Evolutionary conservation across 2,797 vertebrate species (phyloP).

Genomic region (Lindbergichthys nudifrons): DNA sequence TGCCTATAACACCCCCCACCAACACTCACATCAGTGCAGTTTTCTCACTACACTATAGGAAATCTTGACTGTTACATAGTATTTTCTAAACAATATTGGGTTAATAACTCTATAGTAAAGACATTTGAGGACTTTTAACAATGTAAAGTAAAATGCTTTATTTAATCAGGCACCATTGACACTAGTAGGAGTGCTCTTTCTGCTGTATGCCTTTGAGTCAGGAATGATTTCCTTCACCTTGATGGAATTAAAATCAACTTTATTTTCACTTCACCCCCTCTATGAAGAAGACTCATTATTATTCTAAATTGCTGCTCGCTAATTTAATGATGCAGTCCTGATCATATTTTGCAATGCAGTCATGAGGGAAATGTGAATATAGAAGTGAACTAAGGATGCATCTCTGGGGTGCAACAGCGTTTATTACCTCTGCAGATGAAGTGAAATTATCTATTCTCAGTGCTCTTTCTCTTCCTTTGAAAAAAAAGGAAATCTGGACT

Average conservation of each 20-base stretch:
- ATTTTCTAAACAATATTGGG: too few relatives aligned
- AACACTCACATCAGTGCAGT: slow-evolving; percentile 27
- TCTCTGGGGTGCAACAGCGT: slow-evolving; percentile 61
- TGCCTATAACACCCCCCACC: slow-evolving; percentile 19
- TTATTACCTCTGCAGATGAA: slow-evolving; percentile 66
- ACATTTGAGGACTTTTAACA: slow-evolving; percentile 11
- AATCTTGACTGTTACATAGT: slow-evolving; percentile 15
- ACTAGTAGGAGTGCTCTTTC: slow-evolving; percentile 14
- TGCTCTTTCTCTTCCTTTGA: not conserved
- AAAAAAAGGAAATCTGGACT: slow-evolving; percentile 15
- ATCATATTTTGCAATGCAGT: slow-evolving; percentile 73
- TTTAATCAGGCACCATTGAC: slow-evolving; percentile 6
- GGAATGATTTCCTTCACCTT: slow-evolving; percentile 45
- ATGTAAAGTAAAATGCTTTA: not conserved
- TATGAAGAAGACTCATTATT: slow-evolving; percentile 56
- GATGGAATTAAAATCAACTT: slow-evolving; percentile 60
- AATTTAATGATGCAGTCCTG: slow-evolving; percentile 71
- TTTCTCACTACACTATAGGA: slow-evolving; percentile 27
- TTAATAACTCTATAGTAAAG: slow-evolving; percentile 11
- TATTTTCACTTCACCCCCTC: slow-evolving; percentile 50
- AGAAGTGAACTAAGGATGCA: slow-evolving; percentile 60
- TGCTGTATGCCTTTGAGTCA: slow-evolving; percentile 39
- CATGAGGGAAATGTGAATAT: slow-evolving; percentile 77
- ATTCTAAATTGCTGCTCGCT: slow-evolving; percentile 61
- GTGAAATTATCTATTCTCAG: slow-evolving; percentile 47